Evolutionary conservation across 2,113 vertebrate genomes (phyloP), one percentile per base, ranked within the genome.

Genomic region (Actenoides hombroni): DNA sequence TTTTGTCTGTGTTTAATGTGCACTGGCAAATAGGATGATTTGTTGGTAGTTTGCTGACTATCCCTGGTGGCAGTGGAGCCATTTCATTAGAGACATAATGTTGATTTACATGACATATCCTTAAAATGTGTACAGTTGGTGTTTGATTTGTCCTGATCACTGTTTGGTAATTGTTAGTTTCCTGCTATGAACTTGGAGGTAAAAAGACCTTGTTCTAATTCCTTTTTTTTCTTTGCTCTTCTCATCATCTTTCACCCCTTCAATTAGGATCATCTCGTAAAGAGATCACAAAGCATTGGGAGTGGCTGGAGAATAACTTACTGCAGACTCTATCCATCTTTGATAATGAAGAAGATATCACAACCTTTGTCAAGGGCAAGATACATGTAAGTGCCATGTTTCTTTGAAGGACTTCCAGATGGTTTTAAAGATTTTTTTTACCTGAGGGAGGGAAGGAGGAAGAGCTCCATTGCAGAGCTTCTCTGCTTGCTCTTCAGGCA

Each of bases 361-460:
- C 99, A 76, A 99, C 99, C 61, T 99, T 99, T 29, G 99, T 99
- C 97, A 99, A 99, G 97, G 99, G 99, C 94, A 99, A 99, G 96
- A 99, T 99, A 81, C 99, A 98, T 18, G 99, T 99, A 98, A 90
- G 98, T 5, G 12, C 7, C 14, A 0, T 20, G 11, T 76, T 81
- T 93, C 63, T 33, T 33, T 61, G 37, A 28, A 71, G 46, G 33
- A 16, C 15, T 85, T 92, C 20, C 33, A 23, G 18, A 25, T 86
- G 54, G 10, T 37, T 44, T 35, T 48, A 53, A 53, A 46, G 37
- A n/a, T 4, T 16, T 37, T 37, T 37, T 56, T 77, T 74, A 29
- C 28, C 10, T 1, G 8, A 29, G 63, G 56, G 39, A 48, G 31
- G 20, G 29, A 73, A 31, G 20, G 46, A 74, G 23, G 11, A 37